Base-by-base conservation (phyloP, 2,113 vertebrate species). In the Prionailurus viverrinus region DNA sequence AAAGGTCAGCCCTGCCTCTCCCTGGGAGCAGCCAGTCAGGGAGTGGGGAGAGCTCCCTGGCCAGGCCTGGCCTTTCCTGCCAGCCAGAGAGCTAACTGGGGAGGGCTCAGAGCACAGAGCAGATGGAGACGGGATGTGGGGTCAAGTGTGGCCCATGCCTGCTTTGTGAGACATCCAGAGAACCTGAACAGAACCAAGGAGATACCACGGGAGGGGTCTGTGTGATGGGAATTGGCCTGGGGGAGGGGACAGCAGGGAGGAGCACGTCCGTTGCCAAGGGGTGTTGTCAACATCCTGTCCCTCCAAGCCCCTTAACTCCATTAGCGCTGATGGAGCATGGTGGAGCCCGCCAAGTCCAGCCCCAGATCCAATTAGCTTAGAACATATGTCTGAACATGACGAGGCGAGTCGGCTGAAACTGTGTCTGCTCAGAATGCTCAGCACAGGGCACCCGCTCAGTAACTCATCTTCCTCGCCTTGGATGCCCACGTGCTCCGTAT, bases 371-470 rank as follows among this genome's bases (percentile, higher is more conserved):
- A 69, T 95, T 94, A 97, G 96, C 63, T 65, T 29, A 51, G 97
- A 97, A 92, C 97, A 96, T 95, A 94, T 85, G 97, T 96, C 95
- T 97, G 95, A 53, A 78, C 11, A 33, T 55, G 71, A 85, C 80
- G 41, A 74, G 68, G 91, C 89, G 90, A 93, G 88, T 27, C 0
- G 66, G 74, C 91, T 93, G 86, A 95, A 93, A 92, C 81, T 66
- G 95, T 93, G 95, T 73, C 97, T 83, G 96, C 93, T 91, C 55
- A 61, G 92, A 92, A 21, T 61, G 45, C 89, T 96, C 88, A 97
- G 96, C 96, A 96, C 97, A 97, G 94, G 96, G 96, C 96, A 88
- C 89, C 36, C 16, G 41, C 79, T 91, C 21, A 88, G 74, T 27
- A 33, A 61, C 45, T 14, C 55, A 7, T 9, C 90, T 91, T 94